Conservation (phyloP, 2,797 vertebrate genomes). For the Xenentodon cancila region DNA sequence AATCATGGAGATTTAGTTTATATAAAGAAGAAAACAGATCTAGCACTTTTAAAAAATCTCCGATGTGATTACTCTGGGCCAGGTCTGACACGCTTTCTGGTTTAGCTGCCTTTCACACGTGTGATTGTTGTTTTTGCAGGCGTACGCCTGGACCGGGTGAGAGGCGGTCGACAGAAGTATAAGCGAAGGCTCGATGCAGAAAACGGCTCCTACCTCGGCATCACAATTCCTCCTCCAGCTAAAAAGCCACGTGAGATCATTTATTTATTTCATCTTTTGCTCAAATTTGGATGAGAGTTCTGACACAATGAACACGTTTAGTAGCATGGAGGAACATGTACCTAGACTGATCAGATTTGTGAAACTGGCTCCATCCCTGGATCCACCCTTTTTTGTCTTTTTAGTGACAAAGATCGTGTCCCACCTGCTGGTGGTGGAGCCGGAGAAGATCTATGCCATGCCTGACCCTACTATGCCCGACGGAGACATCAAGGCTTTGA, state of each 20-base stretch:
- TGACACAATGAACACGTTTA: too few relatives aligned
- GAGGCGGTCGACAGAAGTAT: constrained; percentile 98
- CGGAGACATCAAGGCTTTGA: constrained; percentile 96
- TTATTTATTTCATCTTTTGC: not conserved
- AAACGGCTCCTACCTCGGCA: constrained; percentile 88
- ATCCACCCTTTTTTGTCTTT: not conserved
- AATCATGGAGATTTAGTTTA: not conserved
- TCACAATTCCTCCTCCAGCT: constrained; percentile 90
- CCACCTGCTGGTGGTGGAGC: constrained; percentile 95
- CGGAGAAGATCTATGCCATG: constrained; percentile 98
- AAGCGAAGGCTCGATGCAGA: constrained; percentile 94
- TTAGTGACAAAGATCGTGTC: constrained; percentile 97
- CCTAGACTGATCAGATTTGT: not conserved
- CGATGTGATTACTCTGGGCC: too few relatives aligned
- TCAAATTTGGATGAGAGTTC: not conserved
- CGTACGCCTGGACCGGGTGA: constrained; percentile 95
- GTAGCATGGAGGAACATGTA: too few relatives aligned
- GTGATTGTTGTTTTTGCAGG: constrained; percentile 73
- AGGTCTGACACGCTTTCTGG: too few relatives aligned
- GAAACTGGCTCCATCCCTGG: not conserved
- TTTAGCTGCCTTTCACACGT: not conserved
- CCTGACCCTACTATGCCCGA: constrained; percentile 95
- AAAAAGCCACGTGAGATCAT: constrained; percentile 91
- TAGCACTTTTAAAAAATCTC: too few relatives aligned
- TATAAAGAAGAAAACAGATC: too few relatives aligned